Evolutionary conservation across 2,888 invertebrate species (phyloP).

Genomic region (Omphaloscelis lunosa): DNA sequence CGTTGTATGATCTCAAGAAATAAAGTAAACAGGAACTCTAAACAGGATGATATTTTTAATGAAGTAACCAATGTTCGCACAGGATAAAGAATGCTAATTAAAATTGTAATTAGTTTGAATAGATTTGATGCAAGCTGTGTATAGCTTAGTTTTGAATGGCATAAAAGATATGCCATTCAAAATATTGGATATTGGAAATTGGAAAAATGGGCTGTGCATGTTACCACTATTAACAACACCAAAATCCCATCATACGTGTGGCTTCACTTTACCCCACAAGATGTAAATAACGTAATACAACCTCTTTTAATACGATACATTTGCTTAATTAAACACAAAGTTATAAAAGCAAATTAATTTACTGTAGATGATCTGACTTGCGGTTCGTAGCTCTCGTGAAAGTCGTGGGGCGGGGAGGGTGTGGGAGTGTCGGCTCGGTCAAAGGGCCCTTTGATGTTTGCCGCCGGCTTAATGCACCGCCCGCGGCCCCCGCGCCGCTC

Average conservation of each 20-base stretch:
- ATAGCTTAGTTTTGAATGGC: neutral
- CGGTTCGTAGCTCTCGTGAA: constrained; percentile 69
- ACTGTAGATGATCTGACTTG: constrained; percentile 67
- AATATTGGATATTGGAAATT: neutral
- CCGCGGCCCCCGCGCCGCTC: constrained; percentile 88
- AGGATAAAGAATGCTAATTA: neutral
- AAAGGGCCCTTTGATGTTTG: constrained; percentile 91
- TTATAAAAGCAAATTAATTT: constrained; percentile 63
- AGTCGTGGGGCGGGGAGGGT: constrained; percentile 77
- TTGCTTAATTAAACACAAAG: constrained; percentile 62
- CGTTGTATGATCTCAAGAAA: constrained; percentile 1
- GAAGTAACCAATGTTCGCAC: constrained; percentile 2
- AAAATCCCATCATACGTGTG: neutral
- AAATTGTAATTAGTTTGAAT: constrained; percentile 1
- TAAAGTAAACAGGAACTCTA: constrained; percentile 34
- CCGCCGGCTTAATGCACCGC: constrained; percentile 91
- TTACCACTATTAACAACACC: neutral
- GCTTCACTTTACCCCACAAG: neutral
- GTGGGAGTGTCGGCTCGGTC: constrained; percentile 90
- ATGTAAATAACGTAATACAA: constrained; percentile 5
- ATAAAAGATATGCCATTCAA: neutral
- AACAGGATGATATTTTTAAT: constrained; percentile 39
- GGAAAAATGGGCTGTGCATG: neutral
- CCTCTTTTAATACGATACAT: constrained; percentile 43
- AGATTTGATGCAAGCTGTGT: neutral